Conservation (phyloP, 2,797 vertebrate species). For the Naso thynnoides region DNA sequence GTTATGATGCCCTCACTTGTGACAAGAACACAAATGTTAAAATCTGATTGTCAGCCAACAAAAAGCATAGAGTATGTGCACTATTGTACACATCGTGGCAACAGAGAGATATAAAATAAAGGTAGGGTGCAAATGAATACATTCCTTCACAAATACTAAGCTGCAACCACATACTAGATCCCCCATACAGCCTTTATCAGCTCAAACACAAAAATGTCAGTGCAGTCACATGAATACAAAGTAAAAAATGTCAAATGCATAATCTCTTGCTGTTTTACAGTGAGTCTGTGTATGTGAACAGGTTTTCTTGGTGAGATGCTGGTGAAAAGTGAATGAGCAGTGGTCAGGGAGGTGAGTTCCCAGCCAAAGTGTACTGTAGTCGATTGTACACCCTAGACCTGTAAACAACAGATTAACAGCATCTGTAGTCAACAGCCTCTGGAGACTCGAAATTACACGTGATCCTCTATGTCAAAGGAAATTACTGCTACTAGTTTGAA, state of each 20-base stretch:
- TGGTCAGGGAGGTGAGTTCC: not conserved
- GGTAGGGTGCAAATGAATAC: conserved; percentile 48
- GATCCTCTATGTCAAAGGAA: conserved; percentile 23
- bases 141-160: conserved; percentile 33
- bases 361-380: conserved; percentile 1
- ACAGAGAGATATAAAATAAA: conserved; percentile 36
- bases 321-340: conserved; percentile 40
- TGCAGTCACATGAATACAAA: conserved; percentile 19
- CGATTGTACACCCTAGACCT: not conserved
- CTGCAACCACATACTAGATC: conserved; percentile 7
- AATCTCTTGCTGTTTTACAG: conserved; percentile 37
- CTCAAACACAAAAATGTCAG: not conserved
- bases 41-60: conserved; percentile 59
- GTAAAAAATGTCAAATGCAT: conserved; percentile 47
- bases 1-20: conserved; percentile 13
- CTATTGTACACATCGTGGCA: not conserved
- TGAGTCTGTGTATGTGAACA: conserved; percentile 13
- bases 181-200: conserved; percentile 9
- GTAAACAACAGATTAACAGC: conserved; percentile 30
- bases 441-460: not conserved
- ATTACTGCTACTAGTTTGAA: conserved; percentile 2
- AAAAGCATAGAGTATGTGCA: conserved; percentile 9
- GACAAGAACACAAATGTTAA: conserved; percentile 39
- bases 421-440: conserved; percentile 1
- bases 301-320: conserved; percentile 51